Base-by-base conservation (phyloP, 2,888 invertebrate species). In the Erebia palarica region DNA sequence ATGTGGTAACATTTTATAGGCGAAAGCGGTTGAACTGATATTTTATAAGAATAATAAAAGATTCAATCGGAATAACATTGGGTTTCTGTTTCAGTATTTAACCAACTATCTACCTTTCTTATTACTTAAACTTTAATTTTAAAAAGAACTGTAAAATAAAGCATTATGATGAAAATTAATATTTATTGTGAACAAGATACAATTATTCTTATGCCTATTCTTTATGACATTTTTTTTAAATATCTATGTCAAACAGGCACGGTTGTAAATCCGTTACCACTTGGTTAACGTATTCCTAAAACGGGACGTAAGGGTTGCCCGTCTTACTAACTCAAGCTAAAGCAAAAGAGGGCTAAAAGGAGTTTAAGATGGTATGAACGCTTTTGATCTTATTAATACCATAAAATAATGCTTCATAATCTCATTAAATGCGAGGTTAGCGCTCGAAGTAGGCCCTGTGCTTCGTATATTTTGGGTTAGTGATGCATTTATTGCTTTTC, bases 321-420 rank as follows among this genome's bases (percentile, higher is more conserved):
- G 87, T 94, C 94, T 94, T 94, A 91, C 87, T 84, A 85, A 87
- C 87, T 89, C 83, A 84, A 86, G 85, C 82, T 81, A 82, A 72
- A 78, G 77, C 85, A 87, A 90, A 92, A 92, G 92, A 92, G 94
- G 94, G 93, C 92, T 93, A 93, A 92, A 92, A 92, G 93, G 93
- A 93, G 92, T 93, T 93, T 92, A 89, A 91, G 93, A 93, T 91
- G 93, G 55, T 94, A 93, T 88, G 94, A 94, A 94, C 94, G 95
- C 95, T 95, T 95, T 95, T 95, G 95, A 95, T 95, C 95, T 95
- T 94, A 95, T 95, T 95, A 95, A 95, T 95, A 94, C 95, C 94
- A 94, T 95, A 95, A 95, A 95, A 95, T 95, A 95, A 95, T 95
- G 94, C 95, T 94, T 94, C 94, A 94, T 95, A 95, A 95, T 95